Conservation (phyloP, 30 jellyfish, hydroid and myxozoan species). For the Calvadosia cruxmelitensis region DNA sequence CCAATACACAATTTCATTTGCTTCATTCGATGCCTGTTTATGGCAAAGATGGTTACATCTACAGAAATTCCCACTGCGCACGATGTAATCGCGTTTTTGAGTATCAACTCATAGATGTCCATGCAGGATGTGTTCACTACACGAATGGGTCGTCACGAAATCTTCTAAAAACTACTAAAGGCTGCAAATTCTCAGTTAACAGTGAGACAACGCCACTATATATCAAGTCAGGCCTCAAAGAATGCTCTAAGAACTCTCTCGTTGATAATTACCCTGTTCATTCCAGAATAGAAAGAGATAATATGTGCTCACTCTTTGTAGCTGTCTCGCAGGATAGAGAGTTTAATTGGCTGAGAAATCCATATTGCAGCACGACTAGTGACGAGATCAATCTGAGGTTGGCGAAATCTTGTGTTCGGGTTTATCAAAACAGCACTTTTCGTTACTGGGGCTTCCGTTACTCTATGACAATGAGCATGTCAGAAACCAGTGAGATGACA, state of each 20-base stretch:
- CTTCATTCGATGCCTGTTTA: background rate
- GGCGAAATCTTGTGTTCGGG: too few relatives aligned
- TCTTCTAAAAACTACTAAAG: too few relatives aligned
- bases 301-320: background rate
- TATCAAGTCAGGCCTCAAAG: too few relatives aligned
- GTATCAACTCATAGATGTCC: background rate
- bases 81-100: background rate
- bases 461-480: background rate
- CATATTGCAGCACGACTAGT: too few relatives aligned
- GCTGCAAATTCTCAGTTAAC: too few relatives aligned
- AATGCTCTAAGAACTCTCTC: background rate
- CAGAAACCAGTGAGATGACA: too few relatives aligned
- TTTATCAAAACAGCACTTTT: too few relatives aligned
- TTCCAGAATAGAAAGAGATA: background rate
- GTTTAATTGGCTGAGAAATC: background rate
- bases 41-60: background rate
- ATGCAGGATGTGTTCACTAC: background rate
- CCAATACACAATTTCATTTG: background rate
- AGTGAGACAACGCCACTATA: too few relatives aligned
- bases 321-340: background rate
- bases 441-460: background rate
- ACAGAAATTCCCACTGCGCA: conserved; percentile 1
- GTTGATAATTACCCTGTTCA: background rate
- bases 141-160: too few relatives aligned
- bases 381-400: too few relatives aligned